Conservation (phyloP, 2,113 vertebrate genomes). For the Grammomys surdaster region DNA sequence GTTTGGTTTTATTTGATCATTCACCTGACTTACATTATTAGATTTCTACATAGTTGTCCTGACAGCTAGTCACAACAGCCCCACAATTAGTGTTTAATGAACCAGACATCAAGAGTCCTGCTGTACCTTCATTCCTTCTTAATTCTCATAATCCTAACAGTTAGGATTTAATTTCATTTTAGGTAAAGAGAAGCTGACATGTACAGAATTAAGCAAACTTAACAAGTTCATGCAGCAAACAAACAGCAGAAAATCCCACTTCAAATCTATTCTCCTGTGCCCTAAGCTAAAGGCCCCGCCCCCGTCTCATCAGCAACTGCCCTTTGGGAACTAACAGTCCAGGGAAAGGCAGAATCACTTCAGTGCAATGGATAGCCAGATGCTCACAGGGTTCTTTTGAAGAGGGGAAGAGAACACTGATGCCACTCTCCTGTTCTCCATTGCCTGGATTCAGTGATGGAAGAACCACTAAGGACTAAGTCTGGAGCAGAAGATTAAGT, state of each 20-base stretch:
- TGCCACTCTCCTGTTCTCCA: too few relatives aligned
- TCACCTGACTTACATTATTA: neutral
- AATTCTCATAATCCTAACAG: neutral
- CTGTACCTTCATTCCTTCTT: too few relatives aligned
- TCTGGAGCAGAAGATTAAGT: neutral
- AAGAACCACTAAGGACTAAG: too few relatives aligned
- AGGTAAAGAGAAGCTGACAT: neutral
- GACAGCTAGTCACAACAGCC: too few relatives aligned
- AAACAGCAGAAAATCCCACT: neutral
- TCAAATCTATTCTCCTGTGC: neutral
- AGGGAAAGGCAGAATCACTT: neutral
- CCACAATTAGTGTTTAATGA: neutral
- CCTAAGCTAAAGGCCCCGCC: neutral
- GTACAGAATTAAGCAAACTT: neutral
- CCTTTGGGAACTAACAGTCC: neutral
- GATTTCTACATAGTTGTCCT: neutral
- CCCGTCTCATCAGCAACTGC: neutral
- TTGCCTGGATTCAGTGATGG: neutral
- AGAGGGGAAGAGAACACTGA: neutral
- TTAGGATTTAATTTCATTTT: neutral
- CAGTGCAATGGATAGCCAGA: neutral
- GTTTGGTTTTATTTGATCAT: neutral
- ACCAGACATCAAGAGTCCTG: too few relatives aligned
- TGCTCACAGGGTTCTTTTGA: neutral
- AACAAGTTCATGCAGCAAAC: neutral